A percentile compares a stretch with the other conserved stretches of the same genome.
Evolutionary conservation across 2,888 invertebrate genomes (phyloP).

Genomic region (Chrysolina oricalcia): DNA sequence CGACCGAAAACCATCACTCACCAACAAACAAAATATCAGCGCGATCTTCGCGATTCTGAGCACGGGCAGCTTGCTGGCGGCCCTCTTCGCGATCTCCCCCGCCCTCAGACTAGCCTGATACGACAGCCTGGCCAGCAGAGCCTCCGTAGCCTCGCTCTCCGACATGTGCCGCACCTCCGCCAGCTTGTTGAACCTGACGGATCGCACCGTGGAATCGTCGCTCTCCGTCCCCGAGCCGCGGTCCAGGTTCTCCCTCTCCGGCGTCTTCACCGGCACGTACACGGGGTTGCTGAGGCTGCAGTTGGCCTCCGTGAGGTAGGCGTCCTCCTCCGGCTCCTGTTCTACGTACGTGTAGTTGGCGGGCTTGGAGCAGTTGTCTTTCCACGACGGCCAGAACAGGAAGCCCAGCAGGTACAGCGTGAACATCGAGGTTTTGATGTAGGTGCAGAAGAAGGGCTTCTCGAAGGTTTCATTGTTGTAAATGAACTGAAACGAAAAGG

Average conservation of each 20-base stretch:
- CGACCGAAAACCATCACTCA: conserved; percentile 70
- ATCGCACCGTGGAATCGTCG: conserved; percentile 82
- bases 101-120: conserved; percentile 93
- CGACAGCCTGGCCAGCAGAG: conserved; percentile 92
- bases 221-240: conserved; percentile 85
- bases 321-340: conserved; percentile 86
- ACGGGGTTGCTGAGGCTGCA: conserved; percentile 85
- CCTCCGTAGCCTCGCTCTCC: conserved; percentile 92
- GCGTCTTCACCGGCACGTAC: conserved; percentile 90
- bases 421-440: conserved; percentile 95
- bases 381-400: conserved; percentile 92
- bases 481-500: conserved; percentile 81
- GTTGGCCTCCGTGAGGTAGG: conserved; percentile 80
- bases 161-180: conserved; percentile 93
- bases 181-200: conserved; percentile 89
- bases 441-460: conserved; percentile 97
- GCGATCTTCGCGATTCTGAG: conserved; percentile 88
- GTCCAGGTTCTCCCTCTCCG: conserved; percentile 73
- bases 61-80: conserved; percentile 85
- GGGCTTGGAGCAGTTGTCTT: conserved; percentile 81
- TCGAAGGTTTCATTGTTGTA: conserved; percentile 89
- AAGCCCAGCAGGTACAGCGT: conserved; percentile 92
- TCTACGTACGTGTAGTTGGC: conserved; percentile 85
- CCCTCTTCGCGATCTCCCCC: conserved; percentile 83
- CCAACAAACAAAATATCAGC: conserved; percentile 88